Evolutionary conservation across 2,888 invertebrate species (phyloP).

Genomic region (Sesamia inferens): DNA sequence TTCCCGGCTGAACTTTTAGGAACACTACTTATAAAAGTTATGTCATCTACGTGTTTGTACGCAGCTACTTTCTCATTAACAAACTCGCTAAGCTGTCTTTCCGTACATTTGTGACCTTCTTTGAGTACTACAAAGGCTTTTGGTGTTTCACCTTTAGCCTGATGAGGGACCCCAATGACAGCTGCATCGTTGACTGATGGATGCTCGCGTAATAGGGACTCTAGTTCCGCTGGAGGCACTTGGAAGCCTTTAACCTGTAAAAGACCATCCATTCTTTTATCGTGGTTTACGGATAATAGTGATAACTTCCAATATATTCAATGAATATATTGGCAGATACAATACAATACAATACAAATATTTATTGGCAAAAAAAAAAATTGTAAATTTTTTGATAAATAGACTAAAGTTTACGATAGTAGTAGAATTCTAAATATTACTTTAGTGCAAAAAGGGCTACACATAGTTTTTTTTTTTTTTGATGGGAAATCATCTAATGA

Average conservation of each 20-base stretch:
- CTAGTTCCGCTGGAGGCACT: conserved; percentile 97
- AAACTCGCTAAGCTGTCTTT: conserved; percentile 91
- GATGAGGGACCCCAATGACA: conserved; percentile 94
- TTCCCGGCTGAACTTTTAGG: conserved; percentile 95
- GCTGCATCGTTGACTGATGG: conserved; percentile 95
- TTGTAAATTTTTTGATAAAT: no score
- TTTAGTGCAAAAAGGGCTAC: background rate
- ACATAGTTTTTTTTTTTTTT: background rate
- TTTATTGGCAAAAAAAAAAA: no score
- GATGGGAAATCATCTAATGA: no score
- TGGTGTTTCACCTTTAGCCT: conserved; percentile 93
- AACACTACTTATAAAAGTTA: conserved; percentile 92
- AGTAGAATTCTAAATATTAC: background rate
- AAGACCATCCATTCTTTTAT: background rate
- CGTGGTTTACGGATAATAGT: background rate
- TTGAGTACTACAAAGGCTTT: conserved; percentile 92
- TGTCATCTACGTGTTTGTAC: conserved; percentile 93
- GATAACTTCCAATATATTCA: background rate
- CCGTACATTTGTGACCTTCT: conserved; percentile 68
- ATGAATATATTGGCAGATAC: no score
- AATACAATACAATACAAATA: no score
- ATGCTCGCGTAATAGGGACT: conserved; percentile 93
- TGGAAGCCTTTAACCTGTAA: conserved; percentile 92
- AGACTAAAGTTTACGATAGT: no score
- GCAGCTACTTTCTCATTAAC: conserved; percentile 93